Evolutionary conservation across 2,888 invertebrate species (phyloP).

Genomic region (Amorpha juglandis): DNA sequence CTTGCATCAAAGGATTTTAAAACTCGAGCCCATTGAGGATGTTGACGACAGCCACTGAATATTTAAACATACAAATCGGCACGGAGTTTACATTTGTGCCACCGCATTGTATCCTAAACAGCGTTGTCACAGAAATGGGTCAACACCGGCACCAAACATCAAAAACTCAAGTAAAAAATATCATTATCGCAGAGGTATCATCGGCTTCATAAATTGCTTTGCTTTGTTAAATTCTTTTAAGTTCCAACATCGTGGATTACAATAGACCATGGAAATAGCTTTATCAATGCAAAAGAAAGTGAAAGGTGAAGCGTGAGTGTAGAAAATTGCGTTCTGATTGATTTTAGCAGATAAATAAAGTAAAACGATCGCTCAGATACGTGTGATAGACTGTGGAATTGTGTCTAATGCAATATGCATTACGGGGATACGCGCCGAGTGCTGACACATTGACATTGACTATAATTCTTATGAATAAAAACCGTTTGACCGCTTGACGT

Average conservation of each 20-base stretch:
- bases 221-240: slow-evolving; percentile 18
- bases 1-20: slow-evolving; percentile 23
- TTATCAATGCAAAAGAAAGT: slow-evolving; percentile 19
- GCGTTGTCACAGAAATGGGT: slow-evolving; percentile 10
- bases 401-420: slow-evolving; percentile 45
- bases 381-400: slow-evolving; percentile 34
- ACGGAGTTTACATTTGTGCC: slow-evolving; percentile 15
- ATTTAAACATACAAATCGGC: slow-evolving; percentile 19
- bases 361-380: slow-evolving; percentile 5
- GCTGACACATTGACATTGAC: slow-evolving; percentile 69
- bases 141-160: slow-evolving; percentile 1
- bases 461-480: slow-evolving; percentile 70
- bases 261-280: slow-evolving; percentile 22
- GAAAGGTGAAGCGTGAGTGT: slow-evolving; percentile 23
- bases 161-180: slow-evolving; percentile 11
- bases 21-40: slow-evolving; percentile 22
- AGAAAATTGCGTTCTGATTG: slow-evolving; percentile 27
- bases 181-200: slow-evolving; percentile 3
- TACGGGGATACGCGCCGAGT: slow-evolving; percentile 46
- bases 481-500: slow-evolving; percentile 66
- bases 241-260: not conserved
- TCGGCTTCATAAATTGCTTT: slow-evolving; percentile 16
- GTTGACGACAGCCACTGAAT: slow-evolving; percentile 19
- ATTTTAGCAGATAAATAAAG: slow-evolving; percentile 26
- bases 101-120: slow-evolving; percentile 15